Evolutionary conservation across 2,113 vertebrate genomes (phyloP).

Genomic region (Larimichthys polyactis): DNA sequence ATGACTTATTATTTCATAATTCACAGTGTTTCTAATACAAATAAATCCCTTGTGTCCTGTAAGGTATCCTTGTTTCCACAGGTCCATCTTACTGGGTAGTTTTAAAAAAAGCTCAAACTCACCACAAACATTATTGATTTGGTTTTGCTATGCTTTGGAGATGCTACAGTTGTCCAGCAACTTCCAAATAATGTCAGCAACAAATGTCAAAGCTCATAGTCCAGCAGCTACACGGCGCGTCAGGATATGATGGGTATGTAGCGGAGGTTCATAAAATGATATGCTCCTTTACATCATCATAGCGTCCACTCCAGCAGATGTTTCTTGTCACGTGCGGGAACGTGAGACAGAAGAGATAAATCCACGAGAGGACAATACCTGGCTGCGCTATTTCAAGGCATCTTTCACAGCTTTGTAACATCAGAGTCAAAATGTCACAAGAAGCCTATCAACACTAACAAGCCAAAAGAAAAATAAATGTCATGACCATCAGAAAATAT

Average conservation of each 20-base stretch:
- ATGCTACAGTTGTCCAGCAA: constrained; percentile 15
- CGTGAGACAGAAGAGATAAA: not conserved
- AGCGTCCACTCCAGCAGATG: not conserved
- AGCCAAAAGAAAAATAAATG: not conserved
- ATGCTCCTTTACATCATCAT: not conserved
- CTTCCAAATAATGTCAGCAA: not conserved
- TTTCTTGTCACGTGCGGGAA: too few species aligned
- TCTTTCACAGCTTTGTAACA: constrained; percentile 46
- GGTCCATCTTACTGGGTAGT: not conserved
- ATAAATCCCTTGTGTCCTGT: not conserved
- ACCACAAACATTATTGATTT: not conserved
- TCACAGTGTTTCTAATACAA: constrained; percentile 43
- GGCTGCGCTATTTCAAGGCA: not conserved
- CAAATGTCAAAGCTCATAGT: constrained; percentile 8
- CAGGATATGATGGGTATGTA: not conserved
- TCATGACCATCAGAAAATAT: not conserved
- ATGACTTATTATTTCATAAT: constrained; percentile 16
- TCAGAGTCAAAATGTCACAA: constrained; percentile 15
- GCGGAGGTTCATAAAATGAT: not conserved
- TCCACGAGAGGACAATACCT: not conserved
- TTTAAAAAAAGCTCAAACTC: constrained; percentile 28
- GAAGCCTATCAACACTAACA: constrained; percentile 12
- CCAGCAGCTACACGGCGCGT: not conserved
- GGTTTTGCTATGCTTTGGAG: not conserved
- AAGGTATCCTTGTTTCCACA: not conserved